Base-by-base conservation (phyloP, 2,797 vertebrate genomes). In the Poecile montanus region DNA sequence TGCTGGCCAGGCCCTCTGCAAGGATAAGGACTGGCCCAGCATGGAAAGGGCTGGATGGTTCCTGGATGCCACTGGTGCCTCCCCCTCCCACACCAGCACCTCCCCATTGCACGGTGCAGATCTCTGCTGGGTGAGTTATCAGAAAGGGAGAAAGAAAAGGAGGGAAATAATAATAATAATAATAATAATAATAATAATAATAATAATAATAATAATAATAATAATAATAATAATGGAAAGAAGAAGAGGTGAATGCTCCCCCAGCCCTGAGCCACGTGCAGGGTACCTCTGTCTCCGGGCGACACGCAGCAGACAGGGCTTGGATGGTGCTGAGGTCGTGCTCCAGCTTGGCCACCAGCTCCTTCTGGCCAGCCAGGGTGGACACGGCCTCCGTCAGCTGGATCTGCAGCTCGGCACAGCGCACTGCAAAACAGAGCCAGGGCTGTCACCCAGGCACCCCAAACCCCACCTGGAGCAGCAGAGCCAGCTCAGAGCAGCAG, bases 321-420 rank as follows among this genome's bases (percentile, higher is more conserved):
- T 99, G 99, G 91, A 99, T 97, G 96, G 99, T 99, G 98, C 99
- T 99, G 73, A 99, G 98, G 97, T 99, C 99, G 0, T 99, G 98
- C 96, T 99, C 99, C 97, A 99, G 98, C 87, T 98, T 99, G 89
- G 98, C 94, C 19, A 99, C 99, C 34, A 99, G 98, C 73, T 99
- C 98, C 94, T 99, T 99, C 97, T 99, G 99, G 91, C 99, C 98
- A 0, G 98, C 87, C 14, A 98, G 98, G 3, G 97, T 98, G 71
- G 97, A 95, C 78, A 98, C 98, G 0, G 99, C 98, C 18, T 98
- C 97, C 0, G 98, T 98, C 91, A 99, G 98, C 94, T 99, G 99
- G 92, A 97, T 71, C 98, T 99, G 99, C 83, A 99, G 97, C 91
- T 99, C 98, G 0, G 98, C 96, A 17, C 98, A 99, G 80, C 98